Evolutionary conservation across 2,888 invertebrate genomes (phyloP).

Genomic region (Anthrax anthrax): DNA sequence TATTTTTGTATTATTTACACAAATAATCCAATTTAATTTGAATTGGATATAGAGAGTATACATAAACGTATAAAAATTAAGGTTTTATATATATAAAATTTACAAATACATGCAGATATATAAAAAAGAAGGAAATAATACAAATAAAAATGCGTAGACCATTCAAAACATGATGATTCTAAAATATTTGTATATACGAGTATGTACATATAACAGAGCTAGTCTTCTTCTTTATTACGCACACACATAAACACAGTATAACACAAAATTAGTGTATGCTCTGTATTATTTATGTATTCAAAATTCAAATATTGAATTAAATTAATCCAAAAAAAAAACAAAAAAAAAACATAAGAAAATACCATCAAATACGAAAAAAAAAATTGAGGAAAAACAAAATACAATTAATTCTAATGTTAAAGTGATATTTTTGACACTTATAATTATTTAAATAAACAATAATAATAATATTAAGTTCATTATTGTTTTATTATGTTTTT

Average conservation of each 20-base stretch:
- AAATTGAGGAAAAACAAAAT: not conserved
- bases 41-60: not conserved
- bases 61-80: not conserved
- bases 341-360: too few relatives aligned
- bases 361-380: not conserved
- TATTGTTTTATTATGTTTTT: not conserved
- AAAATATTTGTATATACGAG: too few relatives aligned
- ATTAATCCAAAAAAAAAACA: not conserved
- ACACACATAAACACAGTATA: too few relatives aligned
- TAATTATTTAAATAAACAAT: not conserved
- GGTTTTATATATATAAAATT: too few relatives aligned
- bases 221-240: too few relatives aligned
- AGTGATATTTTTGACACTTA: not conserved
- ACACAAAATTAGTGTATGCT: too few relatives aligned
- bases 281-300: too few relatives aligned
- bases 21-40: slow-evolving; percentile 11
- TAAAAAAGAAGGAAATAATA: too few relatives aligned
- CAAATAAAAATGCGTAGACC: not conserved
- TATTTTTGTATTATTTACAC: slow-evolving; percentile 10
- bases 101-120: too few relatives aligned
- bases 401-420: not conserved
- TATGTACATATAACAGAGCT: too few relatives aligned
- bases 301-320: not conserved
- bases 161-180: too few relatives aligned
- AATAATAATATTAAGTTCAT: not conserved